These are phyloP conservation scores for Eudorcas thomsonii DNA, from an alignment of 2,113 vertebrate genomes.

Conservation along the genomic window DNA sequence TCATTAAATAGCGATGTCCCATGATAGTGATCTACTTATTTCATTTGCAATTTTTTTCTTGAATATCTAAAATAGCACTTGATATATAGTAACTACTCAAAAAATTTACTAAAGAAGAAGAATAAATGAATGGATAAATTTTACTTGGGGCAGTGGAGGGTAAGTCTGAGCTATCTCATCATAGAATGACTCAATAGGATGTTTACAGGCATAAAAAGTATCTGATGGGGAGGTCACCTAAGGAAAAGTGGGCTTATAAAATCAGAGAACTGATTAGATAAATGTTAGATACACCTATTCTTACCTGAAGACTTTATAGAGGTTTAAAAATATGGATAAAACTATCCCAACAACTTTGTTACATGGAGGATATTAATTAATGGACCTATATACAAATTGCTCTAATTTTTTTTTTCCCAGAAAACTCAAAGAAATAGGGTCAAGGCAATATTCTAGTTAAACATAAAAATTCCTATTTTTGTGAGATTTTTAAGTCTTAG, in stretches of 20 bases:
- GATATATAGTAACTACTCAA: not conserved
- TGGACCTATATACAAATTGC: not conserved
- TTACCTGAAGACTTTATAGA: not conserved
- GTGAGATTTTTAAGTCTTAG: not conserved
- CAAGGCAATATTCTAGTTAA: not conserved
- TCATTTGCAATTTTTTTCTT: not conserved
- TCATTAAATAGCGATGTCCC: not conserved
- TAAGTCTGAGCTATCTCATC: not conserved
- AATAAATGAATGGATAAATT: not conserved
- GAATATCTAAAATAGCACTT: not conserved
- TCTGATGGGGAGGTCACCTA: not conserved
- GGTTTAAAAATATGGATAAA: not conserved
- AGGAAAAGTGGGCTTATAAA: not conserved
- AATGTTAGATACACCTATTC: not conserved
- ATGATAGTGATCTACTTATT: not conserved
- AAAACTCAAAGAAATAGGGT: not conserved
- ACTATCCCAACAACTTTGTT: not conserved
- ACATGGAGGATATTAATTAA: not conserved
- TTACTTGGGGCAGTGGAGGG: not conserved
- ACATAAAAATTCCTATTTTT: not conserved
- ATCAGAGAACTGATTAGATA: not conserved
- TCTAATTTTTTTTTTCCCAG: not conserved
- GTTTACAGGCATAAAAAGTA: not conserved
- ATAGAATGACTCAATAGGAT: not conserved
- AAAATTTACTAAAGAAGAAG: not conserved